Evolutionary conservation across 1,140 invertebrate genomes (phyloP), one percentile per base, ranked within the genome.

Genomic region (Lordiphosa stackelbergi): DNA sequence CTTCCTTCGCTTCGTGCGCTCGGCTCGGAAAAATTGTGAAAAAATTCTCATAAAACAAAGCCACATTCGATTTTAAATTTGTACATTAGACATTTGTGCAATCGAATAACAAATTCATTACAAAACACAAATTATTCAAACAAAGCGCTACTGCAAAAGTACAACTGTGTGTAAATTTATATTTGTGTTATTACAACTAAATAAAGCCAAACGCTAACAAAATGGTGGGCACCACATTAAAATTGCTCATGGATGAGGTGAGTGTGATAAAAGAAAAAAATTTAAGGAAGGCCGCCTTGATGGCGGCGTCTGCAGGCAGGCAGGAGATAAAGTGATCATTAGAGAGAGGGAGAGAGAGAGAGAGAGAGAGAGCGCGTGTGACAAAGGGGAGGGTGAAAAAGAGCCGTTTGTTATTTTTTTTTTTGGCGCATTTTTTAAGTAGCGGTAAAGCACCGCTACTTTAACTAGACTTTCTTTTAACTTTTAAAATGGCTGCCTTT

Each of bases 231-330:
- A 69, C 73, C 40, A 62, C 66, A 11, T 11, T 69, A 5, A 74
- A 79, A 75, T 60, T 85, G 68, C 58, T 65, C 2, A 47, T 77
- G 51, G 79, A 85, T 7, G 79, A 85, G 79, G 79, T 85, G 53
- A 85, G 68, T 69, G 11, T n/a, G 10, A 16, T 12, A 16, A 22
- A 53, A 12, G 10, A 11, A 42, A 69, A 66, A 37, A 28, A 16
- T 34, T 10, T 36, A 38, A 31, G 31, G 1, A 8, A 53, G 6
- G 66, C 66, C 74, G 74, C 74, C 73, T 70, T 78, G 73, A 56
- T 65, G 13, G 69, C 74, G 55, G 60, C 53, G 59, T 41, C 47
- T 5, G 2, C 7, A 31, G 28, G 7, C 7, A 31, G 28, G 7
- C 28, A 31, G 28, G 28, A 31, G 28, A 28, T 28, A 28, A 28